phyloP scores from a whole-genome alignment of 1,140 invertebrate genomes.

The Neodiprion pinetum region DNA sequence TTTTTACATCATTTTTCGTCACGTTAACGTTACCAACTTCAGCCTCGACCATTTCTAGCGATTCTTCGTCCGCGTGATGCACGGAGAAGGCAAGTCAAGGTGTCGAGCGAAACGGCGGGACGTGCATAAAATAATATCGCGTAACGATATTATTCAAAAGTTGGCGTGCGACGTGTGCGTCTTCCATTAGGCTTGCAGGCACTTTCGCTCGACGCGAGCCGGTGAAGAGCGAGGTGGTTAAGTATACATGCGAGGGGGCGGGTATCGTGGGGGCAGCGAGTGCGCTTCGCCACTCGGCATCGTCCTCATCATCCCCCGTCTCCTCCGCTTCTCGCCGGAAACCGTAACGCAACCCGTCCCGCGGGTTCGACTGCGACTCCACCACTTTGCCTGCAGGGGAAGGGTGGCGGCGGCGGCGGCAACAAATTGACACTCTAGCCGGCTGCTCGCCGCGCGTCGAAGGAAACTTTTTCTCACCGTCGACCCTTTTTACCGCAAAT shows the following conservation, averaged over 20 bases:
- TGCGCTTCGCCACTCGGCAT: background rate
- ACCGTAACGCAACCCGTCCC: background rate
- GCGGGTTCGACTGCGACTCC: background rate
- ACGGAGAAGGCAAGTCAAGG: too few species aligned
- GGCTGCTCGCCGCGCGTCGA: background rate
- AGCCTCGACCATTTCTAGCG: too few species aligned
- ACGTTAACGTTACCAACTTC: too few species aligned
- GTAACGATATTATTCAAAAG: constrained; percentile 1
- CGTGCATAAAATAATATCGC: too few species aligned
- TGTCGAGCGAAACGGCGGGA: too few species aligned
- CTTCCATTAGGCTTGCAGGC: background rate
- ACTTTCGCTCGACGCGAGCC: background rate
- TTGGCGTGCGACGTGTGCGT: background rate
- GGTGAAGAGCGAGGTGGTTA: background rate
- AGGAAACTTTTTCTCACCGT: background rate
- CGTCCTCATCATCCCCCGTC: background rate
- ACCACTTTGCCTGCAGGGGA: background rate
- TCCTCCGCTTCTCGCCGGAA: background rate
- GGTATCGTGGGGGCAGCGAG: background rate
- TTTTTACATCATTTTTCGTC: too few species aligned
- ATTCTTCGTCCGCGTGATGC: too few species aligned
- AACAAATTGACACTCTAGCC: background rate
- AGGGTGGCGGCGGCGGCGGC: too few species aligned
- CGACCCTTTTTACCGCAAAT: background rate
- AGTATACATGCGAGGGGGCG: background rate